These are phyloP conservation scores for Pseudoips prasinana DNA, from an alignment of 2,888 invertebrate genomes.

Conservation along the genomic window DNA sequence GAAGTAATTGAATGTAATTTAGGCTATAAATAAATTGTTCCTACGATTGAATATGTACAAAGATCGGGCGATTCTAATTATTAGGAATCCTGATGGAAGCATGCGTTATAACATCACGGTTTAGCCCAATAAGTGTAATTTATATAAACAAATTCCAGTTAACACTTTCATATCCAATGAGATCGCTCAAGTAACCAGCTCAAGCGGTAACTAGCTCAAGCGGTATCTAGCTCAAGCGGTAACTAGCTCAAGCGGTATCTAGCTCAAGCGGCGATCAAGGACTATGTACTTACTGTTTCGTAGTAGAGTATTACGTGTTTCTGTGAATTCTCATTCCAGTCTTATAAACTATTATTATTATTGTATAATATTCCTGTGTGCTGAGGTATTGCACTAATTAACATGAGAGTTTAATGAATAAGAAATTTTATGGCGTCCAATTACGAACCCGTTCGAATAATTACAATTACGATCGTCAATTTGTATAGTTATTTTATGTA, in stretches of 20 bases:
- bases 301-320: conserved; percentile 12
- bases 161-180: conserved; percentile 17
- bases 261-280: neutral
- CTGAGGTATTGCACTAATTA: conserved; percentile 10
- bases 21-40: conserved; percentile 45
- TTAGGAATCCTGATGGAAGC: conserved; percentile 26
- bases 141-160: conserved; percentile 20
- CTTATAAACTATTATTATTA: too few relatives aligned
- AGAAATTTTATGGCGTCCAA: conserved; percentile 9
- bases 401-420: conserved; percentile 16
- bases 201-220: too few relatives aligned
- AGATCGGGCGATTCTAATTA: conserved; percentile 34
- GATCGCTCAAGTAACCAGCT: too few relatives aligned
- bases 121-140: conserved; percentile 37
- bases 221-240: too few relatives aligned
- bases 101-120: conserved; percentile 31
- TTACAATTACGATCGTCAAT: conserved; percentile 15
- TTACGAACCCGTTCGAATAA: conserved; percentile 9
- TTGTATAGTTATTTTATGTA: neutral
- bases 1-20: conserved; percentile 28
- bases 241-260: too few relatives aligned
- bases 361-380: conserved; percentile 8
- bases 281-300: neutral
- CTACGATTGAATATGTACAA: conserved; percentile 45
- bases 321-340: conserved; percentile 7